These are phyloP conservation scores for Acanthacorydalis orientalis DNA, from an alignment of 2,888 invertebrate species.

Conservation along the genomic window DNA sequence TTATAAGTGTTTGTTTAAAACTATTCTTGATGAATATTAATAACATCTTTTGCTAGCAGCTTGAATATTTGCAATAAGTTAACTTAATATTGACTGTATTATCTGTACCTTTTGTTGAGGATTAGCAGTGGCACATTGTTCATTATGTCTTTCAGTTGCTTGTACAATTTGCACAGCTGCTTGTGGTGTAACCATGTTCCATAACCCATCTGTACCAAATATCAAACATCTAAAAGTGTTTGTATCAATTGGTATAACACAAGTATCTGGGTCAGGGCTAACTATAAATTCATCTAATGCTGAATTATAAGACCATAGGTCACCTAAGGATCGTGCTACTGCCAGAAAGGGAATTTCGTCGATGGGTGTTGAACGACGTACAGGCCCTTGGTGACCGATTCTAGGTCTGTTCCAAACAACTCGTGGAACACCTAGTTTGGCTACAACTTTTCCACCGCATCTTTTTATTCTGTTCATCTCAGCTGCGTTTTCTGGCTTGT, in stretches of 20 bases:
- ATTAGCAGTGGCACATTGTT: slow-evolving; percentile 36
- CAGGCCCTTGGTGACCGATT: slow-evolving; percentile 70
- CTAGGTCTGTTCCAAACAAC: slow-evolving; percentile 95
- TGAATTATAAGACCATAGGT: slow-evolving; percentile 95
- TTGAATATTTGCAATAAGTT: too few relatives aligned
- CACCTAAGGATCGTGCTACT: slow-evolving; percentile 89
- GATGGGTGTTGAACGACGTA: slow-evolving; percentile 74
- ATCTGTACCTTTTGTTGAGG: slow-evolving; percentile 18
- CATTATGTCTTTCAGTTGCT: slow-evolving; percentile 64
- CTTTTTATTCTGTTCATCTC: slow-evolving; percentile 73
- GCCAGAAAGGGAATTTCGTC: slow-evolving; percentile 93
- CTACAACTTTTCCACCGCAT: slow-evolving; percentile 64
- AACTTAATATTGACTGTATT: slow-evolving; percentile 11
- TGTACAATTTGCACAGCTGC: slow-evolving; percentile 74
- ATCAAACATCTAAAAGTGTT: slow-evolving; percentile 70
- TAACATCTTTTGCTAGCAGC: too few relatives aligned
- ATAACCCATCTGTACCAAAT: slow-evolving; percentile 91
- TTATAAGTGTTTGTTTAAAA: too few relatives aligned
- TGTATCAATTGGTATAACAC: slow-evolving; percentile 55
- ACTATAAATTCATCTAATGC: slow-evolving; percentile 83
- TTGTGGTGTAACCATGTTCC: slow-evolving; percentile 83
- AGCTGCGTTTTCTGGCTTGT: slow-evolving; percentile 79
- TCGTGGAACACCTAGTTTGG: slow-evolving; percentile 72
- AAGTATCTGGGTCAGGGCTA: slow-evolving; percentile 94
- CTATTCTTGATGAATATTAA: too few relatives aligned